Conservation (phyloP, 2,888 invertebrate genomes). For the Anaspis maculata region DNA sequence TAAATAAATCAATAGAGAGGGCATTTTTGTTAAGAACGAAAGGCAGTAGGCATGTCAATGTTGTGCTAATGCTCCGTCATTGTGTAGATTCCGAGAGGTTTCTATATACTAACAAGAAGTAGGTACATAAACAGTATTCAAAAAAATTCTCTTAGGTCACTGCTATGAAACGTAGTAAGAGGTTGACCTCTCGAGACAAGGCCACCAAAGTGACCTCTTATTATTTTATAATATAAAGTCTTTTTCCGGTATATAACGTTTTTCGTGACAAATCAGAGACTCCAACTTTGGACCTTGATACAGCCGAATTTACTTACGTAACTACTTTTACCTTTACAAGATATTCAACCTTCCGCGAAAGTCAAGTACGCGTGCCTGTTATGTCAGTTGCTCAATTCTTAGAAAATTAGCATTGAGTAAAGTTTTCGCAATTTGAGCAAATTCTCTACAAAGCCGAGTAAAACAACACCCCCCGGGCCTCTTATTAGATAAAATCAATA, state of each 20-base stretch:
- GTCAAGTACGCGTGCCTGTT: constrained; percentile 18
- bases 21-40: too few relatives aligned
- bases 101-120: too few relatives aligned
- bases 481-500: too few relatives aligned
- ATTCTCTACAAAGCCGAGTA: too few relatives aligned
- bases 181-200: constrained; percentile 31
- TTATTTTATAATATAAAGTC: constrained; percentile 17
- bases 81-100: too few relatives aligned
- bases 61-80: too few relatives aligned
- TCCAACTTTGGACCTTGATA: constrained; percentile 19
- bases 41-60: too few relatives aligned
- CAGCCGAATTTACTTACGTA: constrained; percentile 9
- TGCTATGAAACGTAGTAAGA: constrained; percentile 27
- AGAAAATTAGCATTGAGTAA: constrained; percentile 5
- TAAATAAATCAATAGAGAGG: not conserved
- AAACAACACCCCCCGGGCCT: too few relatives aligned
- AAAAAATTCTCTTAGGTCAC: too few relatives aligned
- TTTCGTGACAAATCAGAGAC: constrained; percentile 24
- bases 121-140: too few relatives aligned
- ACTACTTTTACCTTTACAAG: constrained; percentile 8
- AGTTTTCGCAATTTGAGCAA: too few relatives aligned
- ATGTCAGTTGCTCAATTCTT: constrained; percentile 21
- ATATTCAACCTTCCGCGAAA: constrained; percentile 15
- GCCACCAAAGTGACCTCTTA: constrained; percentile 28
- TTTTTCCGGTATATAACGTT: constrained; percentile 25